A percentile compares a stretch with the other conserved stretches of the same genome.
Evolutionary conservation across 2,888 invertebrate species (phyloP).

Genomic region (Lottia scabra): DNA sequence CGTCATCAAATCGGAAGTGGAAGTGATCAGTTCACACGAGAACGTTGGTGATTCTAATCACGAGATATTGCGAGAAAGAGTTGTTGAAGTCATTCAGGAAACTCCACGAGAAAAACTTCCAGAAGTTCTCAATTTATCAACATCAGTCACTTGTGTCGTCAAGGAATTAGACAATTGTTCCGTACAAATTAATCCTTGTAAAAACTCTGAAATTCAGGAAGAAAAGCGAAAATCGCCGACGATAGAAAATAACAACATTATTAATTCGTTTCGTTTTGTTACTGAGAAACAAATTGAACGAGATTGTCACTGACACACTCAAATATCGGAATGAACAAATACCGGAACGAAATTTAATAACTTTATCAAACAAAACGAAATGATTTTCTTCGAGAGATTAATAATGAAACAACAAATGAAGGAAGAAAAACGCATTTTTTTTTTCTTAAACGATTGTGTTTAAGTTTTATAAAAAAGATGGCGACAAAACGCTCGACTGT

Average conservation of each 20-base stretch:
- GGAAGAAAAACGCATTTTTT: no score
- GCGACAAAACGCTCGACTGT: no score
- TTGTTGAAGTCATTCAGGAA: no score
- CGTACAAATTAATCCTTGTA: background rate
- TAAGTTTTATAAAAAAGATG: no score
- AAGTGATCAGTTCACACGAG: background rate
- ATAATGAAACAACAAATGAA: no score
- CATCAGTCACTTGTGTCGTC: background rate
- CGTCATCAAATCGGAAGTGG: background rate
- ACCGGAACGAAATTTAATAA: constrained; percentile 1
- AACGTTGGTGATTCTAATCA: background rate
- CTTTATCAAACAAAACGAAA: background rate
- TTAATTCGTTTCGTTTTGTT: constrained; percentile 2
- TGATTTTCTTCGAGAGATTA: no score
- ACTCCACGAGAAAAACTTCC: background rate
- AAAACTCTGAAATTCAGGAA: background rate
- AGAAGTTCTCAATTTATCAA: background rate
- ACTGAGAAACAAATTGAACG: background rate
- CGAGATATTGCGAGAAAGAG: no score
- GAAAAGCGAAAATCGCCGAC: background rate
- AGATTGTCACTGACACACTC: background rate
- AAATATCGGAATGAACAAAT: background rate
- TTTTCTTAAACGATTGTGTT: no score
- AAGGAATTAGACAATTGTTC: background rate
- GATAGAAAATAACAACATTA: background rate